A percentile compares a stretch with the other conserved stretches of the same genome.
phyloP scores from a whole-genome alignment of 2,888 invertebrate species.

The Sipunculus nudus region DNA sequence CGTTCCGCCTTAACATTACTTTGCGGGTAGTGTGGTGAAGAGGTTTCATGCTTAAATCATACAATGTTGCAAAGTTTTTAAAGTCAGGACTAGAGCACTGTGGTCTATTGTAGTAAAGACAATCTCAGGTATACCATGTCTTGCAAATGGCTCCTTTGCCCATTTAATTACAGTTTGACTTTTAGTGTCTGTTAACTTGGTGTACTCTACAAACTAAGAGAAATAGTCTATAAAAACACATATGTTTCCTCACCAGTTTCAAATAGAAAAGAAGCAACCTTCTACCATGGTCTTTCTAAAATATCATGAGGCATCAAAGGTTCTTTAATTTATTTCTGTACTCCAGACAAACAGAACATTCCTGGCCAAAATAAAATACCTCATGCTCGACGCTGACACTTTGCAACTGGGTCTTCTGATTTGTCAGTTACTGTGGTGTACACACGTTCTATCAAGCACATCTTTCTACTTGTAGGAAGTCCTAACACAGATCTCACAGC shows the following conservation, averaged over 20 bases:
- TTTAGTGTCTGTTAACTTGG: too few species aligned
- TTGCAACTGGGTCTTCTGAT: neutral
- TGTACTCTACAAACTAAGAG: slow-evolving; percentile 1
- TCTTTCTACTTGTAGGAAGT: too few species aligned
- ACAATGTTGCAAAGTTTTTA: too few species aligned
- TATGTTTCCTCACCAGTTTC: slow-evolving; percentile 8
- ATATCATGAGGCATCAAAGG: slow-evolving; percentile 8
- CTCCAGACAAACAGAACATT: slow-evolving; percentile 11
- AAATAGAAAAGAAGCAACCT: slow-evolving; percentile 17
- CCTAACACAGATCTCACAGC: too few species aligned
- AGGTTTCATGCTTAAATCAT: too few species aligned
- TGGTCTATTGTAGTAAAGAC: too few species aligned
- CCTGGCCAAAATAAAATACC: slow-evolving; percentile 10
- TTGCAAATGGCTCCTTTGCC: too few species aligned
- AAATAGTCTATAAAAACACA: slow-evolving; percentile 15
- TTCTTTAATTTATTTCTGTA: neutral
- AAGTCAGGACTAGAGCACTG: too few species aligned
- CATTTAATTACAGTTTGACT: too few species aligned
- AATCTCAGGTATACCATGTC: too few species aligned
- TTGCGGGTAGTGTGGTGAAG: too few species aligned
- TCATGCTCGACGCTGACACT: slow-evolving; percentile 4
- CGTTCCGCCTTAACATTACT: too few species aligned
- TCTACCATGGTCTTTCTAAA: slow-evolving; percentile 13
- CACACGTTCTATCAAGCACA: neutral
- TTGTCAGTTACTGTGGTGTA: neutral